phyloP scores from a whole-genome alignment of 2,888 invertebrate species.

The Pantelozetes paolii region DNA sequence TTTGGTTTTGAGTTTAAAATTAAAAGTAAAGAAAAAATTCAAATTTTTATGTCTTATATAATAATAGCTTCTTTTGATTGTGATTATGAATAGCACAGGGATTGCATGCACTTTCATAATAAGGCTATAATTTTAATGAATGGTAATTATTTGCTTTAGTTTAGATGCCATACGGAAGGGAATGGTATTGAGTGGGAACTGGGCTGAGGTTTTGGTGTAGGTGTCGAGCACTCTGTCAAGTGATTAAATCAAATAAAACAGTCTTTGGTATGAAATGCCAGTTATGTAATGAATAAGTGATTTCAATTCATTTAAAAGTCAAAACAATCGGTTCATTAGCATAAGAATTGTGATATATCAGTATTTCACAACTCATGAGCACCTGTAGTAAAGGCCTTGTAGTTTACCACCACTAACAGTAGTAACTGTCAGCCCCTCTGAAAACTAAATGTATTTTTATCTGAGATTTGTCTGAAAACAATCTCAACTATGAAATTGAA shows the following conservation, averaged over 20 bases:
- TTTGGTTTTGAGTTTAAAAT: too few relatives aligned
- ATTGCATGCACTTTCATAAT: background rate
- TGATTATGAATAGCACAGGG: conserved; percentile 1
- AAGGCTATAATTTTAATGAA: background rate
- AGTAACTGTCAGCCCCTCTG: too few relatives aligned
- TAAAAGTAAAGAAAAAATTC: too few relatives aligned
- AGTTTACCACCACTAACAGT: too few relatives aligned
- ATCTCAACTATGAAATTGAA: too few relatives aligned
- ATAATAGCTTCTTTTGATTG: background rate
- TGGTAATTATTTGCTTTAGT: conserved; percentile 18
- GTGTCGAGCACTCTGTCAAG: conserved; percentile 18
- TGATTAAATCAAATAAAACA: background rate
- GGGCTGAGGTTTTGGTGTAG: conserved; percentile 22
- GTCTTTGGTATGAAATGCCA: background rate
- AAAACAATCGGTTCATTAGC: background rate
- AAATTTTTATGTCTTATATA: background rate
- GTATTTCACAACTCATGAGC: background rate
- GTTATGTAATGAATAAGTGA: background rate
- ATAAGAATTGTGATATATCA: background rate
- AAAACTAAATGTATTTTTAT: too few relatives aligned
- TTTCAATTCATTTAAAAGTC: background rate
- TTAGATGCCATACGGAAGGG: conserved; percentile 23
- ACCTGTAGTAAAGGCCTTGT: background rate
- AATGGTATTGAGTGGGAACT: conserved; percentile 16
- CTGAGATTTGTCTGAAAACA: too few relatives aligned